These are phyloP conservation scores for Tricholaema leucomelas DNA, from an alignment of 2,113 vertebrate genomes.

Conservation along the genomic window DNA sequence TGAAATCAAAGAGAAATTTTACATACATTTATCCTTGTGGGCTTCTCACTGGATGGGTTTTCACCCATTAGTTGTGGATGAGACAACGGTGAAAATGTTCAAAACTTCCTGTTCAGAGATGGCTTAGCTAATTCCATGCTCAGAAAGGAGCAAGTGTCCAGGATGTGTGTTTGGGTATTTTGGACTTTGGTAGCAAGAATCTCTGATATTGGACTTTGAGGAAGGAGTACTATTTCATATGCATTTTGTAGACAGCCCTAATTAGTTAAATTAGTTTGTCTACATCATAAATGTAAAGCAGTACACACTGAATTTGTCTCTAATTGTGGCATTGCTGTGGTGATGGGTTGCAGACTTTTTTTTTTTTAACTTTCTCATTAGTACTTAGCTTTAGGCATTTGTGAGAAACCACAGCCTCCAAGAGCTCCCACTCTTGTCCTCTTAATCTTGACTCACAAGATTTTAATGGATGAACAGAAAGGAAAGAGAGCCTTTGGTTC, in stretches of 20 bases:
- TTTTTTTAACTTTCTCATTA: conserved; percentile 45
- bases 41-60: neutral
- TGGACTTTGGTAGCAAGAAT: neutral
- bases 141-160: neutral
- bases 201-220: neutral
- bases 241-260: conserved; percentile 22
- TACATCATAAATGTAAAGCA: conserved; percentile 45
- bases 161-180: neutral
- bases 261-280: conserved; percentile 49
- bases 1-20: neutral
- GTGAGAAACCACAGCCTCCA: conserved; percentile 45
- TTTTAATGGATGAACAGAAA: conserved; percentile 56
- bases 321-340: conserved; percentile 34
- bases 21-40: neutral
- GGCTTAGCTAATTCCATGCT: neutral
- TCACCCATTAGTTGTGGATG: neutral
- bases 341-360: conserved; percentile 27
- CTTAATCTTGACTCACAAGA: conserved; percentile 17
- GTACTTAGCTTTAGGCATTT: conserved; percentile 49
- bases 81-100: neutral
- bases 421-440: conserved; percentile 31
- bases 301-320: neutral
- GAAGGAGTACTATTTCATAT: neutral
- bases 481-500: conserved; percentile 60
- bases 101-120: neutral